Evolutionary conservation across 2,888 invertebrate species (phyloP), one percentile per base, ranked within the genome.

Genomic region (Amblyjoppa proteus): DNA sequence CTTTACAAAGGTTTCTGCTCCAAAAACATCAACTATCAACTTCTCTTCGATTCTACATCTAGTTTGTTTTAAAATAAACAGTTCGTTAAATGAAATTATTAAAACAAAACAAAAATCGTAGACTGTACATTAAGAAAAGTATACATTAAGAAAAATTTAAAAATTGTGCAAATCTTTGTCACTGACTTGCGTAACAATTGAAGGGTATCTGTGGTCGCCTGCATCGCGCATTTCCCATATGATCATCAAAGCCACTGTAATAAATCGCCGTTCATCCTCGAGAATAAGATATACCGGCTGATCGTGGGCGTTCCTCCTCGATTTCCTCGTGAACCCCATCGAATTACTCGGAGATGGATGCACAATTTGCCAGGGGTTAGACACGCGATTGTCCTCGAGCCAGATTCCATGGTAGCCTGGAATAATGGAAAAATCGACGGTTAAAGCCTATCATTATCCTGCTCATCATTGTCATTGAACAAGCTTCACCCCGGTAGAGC

Each of bases 391-490:
- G 66, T 77, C 53, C 61, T 31, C 53, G 75, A 66, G 74, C 45
- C 41, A 75, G 58, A 80, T 70, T 64, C 53, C n/a, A 74, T n/a
- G 51, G 51, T 61, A 45, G 20, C 58, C 13, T n/a, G 28, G n/a
- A 79, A 41, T 71, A 49, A 71, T 53, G 31, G 34, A 70, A 49
- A 13, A 66, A 56, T 49, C 11, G 13, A n/a, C 11, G 16, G 3
- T 11, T 13, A 70, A 66, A 6, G 58, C 56, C 58, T 20, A 66
- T 58, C 6, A 84, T 84, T 58, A 80, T 28, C 34, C 25, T 2
- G 45, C 16, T 80, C 58, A 77, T 77, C 73, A 61, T 77, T 77
- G 69, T 81, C 77, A 80, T 77, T 77, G 76, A 69, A 31, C 41
- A 1, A 6, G 61, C 61, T 31, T 13, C 25, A 28, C 45, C 45